A percentile compares a stretch with the other conserved stretches of the same genome.
Evolutionary conservation across 2,888 invertebrate species (phyloP).

Genomic region (Platynereis dumerilii): DNA sequence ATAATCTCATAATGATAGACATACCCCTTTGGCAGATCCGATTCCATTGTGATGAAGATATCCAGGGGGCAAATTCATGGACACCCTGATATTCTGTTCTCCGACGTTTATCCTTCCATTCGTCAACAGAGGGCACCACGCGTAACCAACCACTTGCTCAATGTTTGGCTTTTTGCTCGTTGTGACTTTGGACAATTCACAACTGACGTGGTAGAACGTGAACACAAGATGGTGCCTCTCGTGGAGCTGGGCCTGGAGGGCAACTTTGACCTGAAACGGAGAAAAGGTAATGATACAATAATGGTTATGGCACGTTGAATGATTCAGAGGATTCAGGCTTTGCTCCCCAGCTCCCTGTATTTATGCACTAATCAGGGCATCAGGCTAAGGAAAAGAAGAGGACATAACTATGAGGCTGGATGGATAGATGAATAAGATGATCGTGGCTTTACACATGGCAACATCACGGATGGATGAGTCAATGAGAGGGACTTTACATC

Average conservation of each 20-base stretch:
- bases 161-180: slow-evolving; percentile 47
- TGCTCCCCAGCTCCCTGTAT: no score
- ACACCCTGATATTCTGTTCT: slow-evolving; percentile 82
- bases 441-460: no score
- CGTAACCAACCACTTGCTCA: slow-evolving; percentile 81
- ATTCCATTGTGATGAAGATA: slow-evolving; percentile 89
- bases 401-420: no score
- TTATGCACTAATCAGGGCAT: no score
- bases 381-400: no score
- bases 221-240: slow-evolving; percentile 90
- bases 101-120: slow-evolving; percentile 85
- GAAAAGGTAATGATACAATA: no score
- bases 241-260: slow-evolving; percentile 84
- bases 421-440: no score
- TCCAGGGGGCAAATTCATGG: slow-evolving; percentile 85
- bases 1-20: slow-evolving; percentile 20
- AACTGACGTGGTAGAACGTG: slow-evolving; percentile 94
- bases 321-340: no score
- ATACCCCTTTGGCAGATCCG: slow-evolving; percentile 82
- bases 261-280: slow-evolving; percentile 75
- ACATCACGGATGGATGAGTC: no score
- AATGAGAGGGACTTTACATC: no score
- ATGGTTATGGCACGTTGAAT: neutral
- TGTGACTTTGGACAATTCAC: slow-evolving; percentile 64
- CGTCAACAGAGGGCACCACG: slow-evolving; percentile 85